These are phyloP conservation scores for Drosophila micromelanica DNA, from an alignment of 1,140 invertebrate species.

Conservation along the genomic window DNA sequence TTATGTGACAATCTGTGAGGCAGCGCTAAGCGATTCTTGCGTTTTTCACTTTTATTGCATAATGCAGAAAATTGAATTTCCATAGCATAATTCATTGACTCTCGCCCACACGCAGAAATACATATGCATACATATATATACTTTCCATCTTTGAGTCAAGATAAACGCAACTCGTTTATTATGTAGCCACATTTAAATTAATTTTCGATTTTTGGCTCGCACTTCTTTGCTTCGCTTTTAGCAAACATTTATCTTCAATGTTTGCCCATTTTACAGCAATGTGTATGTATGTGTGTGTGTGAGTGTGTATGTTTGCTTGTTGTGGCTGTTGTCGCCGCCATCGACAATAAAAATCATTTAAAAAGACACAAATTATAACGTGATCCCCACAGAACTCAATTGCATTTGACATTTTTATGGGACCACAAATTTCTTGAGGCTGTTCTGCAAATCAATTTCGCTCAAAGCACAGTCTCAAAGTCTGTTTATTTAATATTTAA, in stretches of 20 bases:
- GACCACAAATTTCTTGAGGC: conserved; percentile 16
- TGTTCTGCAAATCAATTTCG: conserved; percentile 18
- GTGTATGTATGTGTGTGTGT: conserved; percentile 7
- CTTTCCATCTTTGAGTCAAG: conserved; percentile 12
- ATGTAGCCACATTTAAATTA: conserved; percentile 76
- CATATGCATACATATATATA: neutral
- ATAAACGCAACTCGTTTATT: conserved; percentile 69
- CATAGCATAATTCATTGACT: conserved; percentile 76
- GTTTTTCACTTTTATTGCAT: conserved; percentile 47
- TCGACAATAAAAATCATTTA: conserved; percentile 78
- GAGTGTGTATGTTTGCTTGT: conserved; percentile 19
- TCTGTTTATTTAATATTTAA: too few species aligned
- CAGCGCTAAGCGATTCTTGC: conserved; percentile 37
- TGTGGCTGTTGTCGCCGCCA: conserved; percentile 50
- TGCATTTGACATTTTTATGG: conserved; percentile 64
- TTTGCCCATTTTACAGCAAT: conserved; percentile 34
- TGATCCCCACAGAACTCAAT: conserved; percentile 35
- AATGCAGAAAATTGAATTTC: conserved; percentile 60
- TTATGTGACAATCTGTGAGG: conserved; percentile 68
- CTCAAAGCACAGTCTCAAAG: too few species aligned
- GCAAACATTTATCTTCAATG: conserved; percentile 71
- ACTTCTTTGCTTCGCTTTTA: conserved; percentile 12
- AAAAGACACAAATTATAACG: conserved; percentile 76
- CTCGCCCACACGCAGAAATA: neutral
- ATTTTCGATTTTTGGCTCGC: conserved; percentile 72